Evolutionary conservation across 2,797 vertebrate species (phyloP).

Genomic region (Lophius americanus): DNA sequence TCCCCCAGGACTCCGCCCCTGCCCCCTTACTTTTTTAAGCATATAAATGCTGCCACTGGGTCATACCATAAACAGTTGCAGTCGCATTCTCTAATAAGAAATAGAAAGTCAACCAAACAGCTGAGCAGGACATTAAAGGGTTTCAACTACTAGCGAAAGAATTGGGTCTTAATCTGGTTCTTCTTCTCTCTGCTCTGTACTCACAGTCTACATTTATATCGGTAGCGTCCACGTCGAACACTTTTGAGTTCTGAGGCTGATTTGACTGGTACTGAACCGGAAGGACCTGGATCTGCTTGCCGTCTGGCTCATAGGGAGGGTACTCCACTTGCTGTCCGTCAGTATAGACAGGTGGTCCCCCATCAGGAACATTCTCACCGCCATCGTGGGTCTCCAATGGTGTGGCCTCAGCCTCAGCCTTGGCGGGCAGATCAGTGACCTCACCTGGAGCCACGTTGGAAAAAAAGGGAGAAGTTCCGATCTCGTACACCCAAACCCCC

Average conservation of each 20-base stretch:
- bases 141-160: too few relatives aligned
- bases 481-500: constrained; percentile 92
- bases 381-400: neutral
- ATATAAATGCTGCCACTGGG: too few relatives aligned
- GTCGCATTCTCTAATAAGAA: too few relatives aligned
- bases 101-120: too few relatives aligned
- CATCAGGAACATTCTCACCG: neutral
- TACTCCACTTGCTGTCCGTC: constrained; percentile 53
- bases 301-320: constrained; percentile 40
- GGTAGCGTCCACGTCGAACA: constrained; percentile 87
- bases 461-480: constrained; percentile 83
- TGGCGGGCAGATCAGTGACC: constrained; percentile 66
- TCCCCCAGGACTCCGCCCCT: too few relatives aligned
- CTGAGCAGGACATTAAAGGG: too few relatives aligned
- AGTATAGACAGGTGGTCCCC: constrained; percentile 21
- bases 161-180: too few relatives aligned
- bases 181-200: constrained; percentile 5
- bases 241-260: constrained; percentile 80
- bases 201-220: constrained; percentile 91
- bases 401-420: constrained; percentile 18
- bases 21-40: too few relatives aligned
- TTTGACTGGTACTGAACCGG: constrained; percentile 77
- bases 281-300: constrained; percentile 60
- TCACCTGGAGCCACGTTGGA: constrained; percentile 72
- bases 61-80: too few relatives aligned